These are phyloP conservation scores for Pteromalus puparum DNA, from an alignment of 1,140 invertebrate genomes.

Conservation along the genomic window DNA sequence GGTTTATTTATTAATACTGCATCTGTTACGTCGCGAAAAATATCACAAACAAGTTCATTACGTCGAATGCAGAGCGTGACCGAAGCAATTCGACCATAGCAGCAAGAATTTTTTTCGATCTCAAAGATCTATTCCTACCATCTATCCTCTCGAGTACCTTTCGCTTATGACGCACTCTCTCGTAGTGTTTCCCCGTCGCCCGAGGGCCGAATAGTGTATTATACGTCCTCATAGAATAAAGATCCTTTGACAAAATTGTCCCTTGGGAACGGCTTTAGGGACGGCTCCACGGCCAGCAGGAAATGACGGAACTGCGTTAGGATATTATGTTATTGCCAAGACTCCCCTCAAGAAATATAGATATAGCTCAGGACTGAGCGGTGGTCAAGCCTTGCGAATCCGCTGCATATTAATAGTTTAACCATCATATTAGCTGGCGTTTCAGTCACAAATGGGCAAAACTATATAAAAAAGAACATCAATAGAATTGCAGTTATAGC, in stretches of 20 bases:
- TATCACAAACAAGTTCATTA: slow-evolving; percentile 10
- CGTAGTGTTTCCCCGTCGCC: slow-evolving; percentile 67
- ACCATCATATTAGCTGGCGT: too few relatives aligned
- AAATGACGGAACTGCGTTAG: slow-evolving; percentile 75
- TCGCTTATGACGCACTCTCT: slow-evolving; percentile 42
- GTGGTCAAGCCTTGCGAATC: background rate
- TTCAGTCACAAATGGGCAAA: too few relatives aligned
- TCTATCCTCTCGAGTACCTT: slow-evolving; percentile 17
- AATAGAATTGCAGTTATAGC: too few relatives aligned
- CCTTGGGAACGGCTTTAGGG: slow-evolving; percentile 69
- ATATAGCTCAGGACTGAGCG: background rate
- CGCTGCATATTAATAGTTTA: too few relatives aligned
- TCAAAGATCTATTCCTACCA: slow-evolving; percentile 41
- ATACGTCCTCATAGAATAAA: slow-evolving; percentile 73
- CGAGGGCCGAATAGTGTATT: slow-evolving; percentile 68
- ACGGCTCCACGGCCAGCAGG: slow-evolving; percentile 71
- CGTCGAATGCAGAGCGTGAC: background rate
- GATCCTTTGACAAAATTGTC: slow-evolving; percentile 76
- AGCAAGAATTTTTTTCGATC: slow-evolving; percentile 43
- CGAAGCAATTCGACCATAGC: slow-evolving; percentile 1
- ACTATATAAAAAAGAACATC: too few relatives aligned
- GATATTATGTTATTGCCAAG: slow-evolving; percentile 73
- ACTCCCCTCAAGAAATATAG: slow-evolving; percentile 64
- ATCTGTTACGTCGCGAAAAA: too few relatives aligned
- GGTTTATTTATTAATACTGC: too few relatives aligned